Evolutionary conservation across 2,888 invertebrate species (phyloP), one percentile per base, ranked within the genome.

Genomic region (Dilophus febrilis): DNA sequence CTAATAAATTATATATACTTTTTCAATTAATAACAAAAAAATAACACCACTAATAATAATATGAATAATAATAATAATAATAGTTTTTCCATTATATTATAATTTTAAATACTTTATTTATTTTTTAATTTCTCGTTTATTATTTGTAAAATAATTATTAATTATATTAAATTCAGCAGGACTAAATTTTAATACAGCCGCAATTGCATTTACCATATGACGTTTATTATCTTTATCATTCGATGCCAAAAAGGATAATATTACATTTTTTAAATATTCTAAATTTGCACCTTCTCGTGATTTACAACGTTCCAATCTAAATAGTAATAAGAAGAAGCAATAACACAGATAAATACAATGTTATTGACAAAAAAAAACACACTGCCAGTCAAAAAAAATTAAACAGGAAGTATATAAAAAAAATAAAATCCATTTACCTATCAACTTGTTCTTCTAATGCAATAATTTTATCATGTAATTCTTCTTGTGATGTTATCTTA

Each of bases 231-330:
- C 71, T 27, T 66, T 58, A 56, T 83, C 82, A 1, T 68, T 68
- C 2, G 79, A 77, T 42, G 77, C 67, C 27, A 90, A 65, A 55
- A 78, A 90, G 45, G 84, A 81, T 39, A 86, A 71, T 38, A 88
- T 77, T 4, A 91, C 88, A 61, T 91, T 91, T 59, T 91, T 88
- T 41, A 91, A 59, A 56, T 91, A 91, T 57, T 90, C 90, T 30
- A 90, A 61, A 60, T 88, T 90, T 0, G 86, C 85, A 7, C 83
- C 83, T 59, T 86, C 85, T 1, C 85, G 67, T 2, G 82, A 79
- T 51, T 80, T 81, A 48, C 70, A 75, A n/a, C 78, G 69, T 50
- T 76, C 70, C 42, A 79, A 58, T 50, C 80, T 78, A 22, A 6
- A 57, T 11, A 56, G 48, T 35, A 26, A 18, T 39, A 37, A 35